Base-by-base conservation (phyloP, 2,888 invertebrate species). In the Hoplodrina ambigua region DNA sequence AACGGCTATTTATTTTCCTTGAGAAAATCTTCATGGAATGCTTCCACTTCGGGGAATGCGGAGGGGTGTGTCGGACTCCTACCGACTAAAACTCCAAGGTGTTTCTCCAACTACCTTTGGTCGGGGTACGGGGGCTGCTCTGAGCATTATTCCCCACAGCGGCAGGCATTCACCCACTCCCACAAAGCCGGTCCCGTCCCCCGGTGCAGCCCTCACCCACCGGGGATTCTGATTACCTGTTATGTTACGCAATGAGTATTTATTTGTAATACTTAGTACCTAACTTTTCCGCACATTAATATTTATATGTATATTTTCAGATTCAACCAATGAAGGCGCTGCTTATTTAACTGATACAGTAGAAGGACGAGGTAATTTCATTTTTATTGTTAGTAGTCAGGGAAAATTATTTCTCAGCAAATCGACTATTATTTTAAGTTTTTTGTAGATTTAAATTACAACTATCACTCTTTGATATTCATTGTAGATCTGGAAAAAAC, bases 321-420 rank as follows among this genome's bases (percentile, higher is more conserved):
- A 85, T 17, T 67, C 92, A 2, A 83, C 87, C 4, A 63, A 83
- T 2, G 93, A 92, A 81, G 92, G 91, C 8, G 87, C 93, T 17
- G 88, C 91, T 2, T 78, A 93, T 80, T 77, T 94, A 52, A 71
- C 91, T 11, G 88, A 93, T 69, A 44, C 87, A 1, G 78, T 93
- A 11, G 86, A 90, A 85, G 92, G 88, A 66, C 87, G 91, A 89
- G 93, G 94, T 90, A 78, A 75, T 69, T n/a, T 15, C 17, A 30
- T 55, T 70, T 50, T 7, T 41, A n/a, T 37, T 17, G 20, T 7
- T 17, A 19, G 15, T 46, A 53, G 3, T 17, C 10, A 25, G 11
- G 0, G 7, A 37, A 17, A 46, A 25, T 25, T 6, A 15, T 13
- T 30, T 0, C 10, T 69, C n/a, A n/a, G 13, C 15, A 44, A 8